Percentiles rank a stretch among this genome's conserved stretches.
phyloP scores from a whole-genome alignment of 2,888 invertebrate genomes.

The Sphinx pinastri region DNA sequence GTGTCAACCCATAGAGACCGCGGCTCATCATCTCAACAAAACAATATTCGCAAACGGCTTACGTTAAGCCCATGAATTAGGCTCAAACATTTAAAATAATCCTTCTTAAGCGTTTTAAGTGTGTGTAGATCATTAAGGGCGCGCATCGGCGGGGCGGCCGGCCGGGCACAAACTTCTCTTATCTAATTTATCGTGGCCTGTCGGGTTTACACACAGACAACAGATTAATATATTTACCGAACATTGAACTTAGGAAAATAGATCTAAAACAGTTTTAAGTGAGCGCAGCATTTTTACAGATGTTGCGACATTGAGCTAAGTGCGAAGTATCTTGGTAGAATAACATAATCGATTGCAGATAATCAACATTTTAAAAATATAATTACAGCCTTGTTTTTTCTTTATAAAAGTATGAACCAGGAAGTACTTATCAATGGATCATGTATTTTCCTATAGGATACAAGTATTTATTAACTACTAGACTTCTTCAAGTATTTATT shows the following conservation, averaged over 20 bases:
- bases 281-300: neutral
- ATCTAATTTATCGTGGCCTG: conserved; percentile 14
- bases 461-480: too few species aligned
- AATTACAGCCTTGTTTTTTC: too few species aligned
- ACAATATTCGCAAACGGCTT: conserved; percentile 8
- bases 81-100: conserved; percentile 12
- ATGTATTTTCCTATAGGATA: too few species aligned
- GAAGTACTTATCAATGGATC: too few species aligned
- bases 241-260: neutral
- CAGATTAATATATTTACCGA: neutral
- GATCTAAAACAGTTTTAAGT: neutral
- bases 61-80: conserved; percentile 3
- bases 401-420: too few species aligned
- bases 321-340: too few species aligned
- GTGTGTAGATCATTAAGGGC: conserved; percentile 11
- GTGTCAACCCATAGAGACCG: neutral
- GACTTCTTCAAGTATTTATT: too few species aligned
- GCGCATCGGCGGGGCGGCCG: neutral
- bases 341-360: too few species aligned
- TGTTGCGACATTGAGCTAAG: too few species aligned
- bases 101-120: neutral
- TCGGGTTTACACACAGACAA: conserved; percentile 1
- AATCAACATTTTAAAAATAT: too few species aligned
- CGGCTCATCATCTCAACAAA: neutral
- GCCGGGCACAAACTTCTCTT: neutral